A percentile compares a stretch with the other conserved stretches of the same genome.
These are phyloP conservation scores for Phrynocephalus vlangalii DNA, from an alignment of 2,797 vertebrate genomes.

Conservation along the genomic window DNA sequence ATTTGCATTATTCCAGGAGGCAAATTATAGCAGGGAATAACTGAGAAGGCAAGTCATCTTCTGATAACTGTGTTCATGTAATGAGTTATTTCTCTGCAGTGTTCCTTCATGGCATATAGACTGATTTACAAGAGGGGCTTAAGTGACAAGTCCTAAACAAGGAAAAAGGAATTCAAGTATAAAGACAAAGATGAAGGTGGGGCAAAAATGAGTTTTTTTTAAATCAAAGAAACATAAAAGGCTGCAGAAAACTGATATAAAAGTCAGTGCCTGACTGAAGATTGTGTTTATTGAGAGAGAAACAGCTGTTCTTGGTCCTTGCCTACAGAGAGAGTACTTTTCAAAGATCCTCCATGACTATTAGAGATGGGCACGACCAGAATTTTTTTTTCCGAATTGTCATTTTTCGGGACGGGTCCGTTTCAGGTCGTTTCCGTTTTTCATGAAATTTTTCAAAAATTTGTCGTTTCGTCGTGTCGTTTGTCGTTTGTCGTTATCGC, in stretches of 20 bases:
- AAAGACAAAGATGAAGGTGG: neutral
- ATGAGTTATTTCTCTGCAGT: neutral
- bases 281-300: neutral
- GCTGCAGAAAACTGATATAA: neutral
- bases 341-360: neutral
- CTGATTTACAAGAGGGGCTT: neutral
- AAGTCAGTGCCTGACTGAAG: neutral
- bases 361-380: too few species aligned
- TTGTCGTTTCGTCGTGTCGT: too few species aligned
- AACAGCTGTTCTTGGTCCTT: neutral
- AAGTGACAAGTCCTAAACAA: neutral
- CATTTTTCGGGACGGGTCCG: too few species aligned
- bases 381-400: too few species aligned
- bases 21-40: constrained; percentile 1
- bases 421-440: too few species aligned
- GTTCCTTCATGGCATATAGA: neutral
- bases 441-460: too few species aligned
- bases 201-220: neutral
- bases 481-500: too few species aligned
- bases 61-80: neutral
- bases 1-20: neutral
- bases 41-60: neutral
- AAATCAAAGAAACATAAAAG: neutral
- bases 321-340: neutral
- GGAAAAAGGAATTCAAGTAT: neutral